Evolutionary conservation across 2,888 invertebrate species (phyloP), one percentile per base, ranked within the genome.

Genomic region (Drosophila colorata): DNA sequence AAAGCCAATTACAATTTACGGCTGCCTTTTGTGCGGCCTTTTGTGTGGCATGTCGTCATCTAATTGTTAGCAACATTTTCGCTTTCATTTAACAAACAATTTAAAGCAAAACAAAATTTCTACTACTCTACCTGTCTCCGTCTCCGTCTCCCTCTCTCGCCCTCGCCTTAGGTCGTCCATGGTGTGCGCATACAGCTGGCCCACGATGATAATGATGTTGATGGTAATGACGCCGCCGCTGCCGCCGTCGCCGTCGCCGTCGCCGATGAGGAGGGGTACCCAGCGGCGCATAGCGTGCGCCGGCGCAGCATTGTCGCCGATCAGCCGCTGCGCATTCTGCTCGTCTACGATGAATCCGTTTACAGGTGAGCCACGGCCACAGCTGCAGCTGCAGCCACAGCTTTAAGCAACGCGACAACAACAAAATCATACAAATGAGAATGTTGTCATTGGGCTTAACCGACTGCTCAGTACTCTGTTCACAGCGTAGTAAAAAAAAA

Each of bases 321-420:
- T 92, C 97, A 97, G 88, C 96, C 96, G 0, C 93, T 98, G 78
- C 94, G 97, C 89, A 97, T 98, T 87, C 94, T 97, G 72, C 94
- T 98, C 78, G 95, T 95, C 90, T 98, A 98, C 90, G 98, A 98
- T 90, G 95, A 96, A 79, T 97, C 97, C 89, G 97, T 98, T 47
- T 96, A 96, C 93, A 95, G 96, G 97, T 97, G 90, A 94, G 95
- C 91, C 52, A 31, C 16, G 38, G 35, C 14, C 14, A 44, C 31
- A 37, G 31, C 28, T 25, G 13, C 40, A 69, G 33, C n/a, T 28
- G 37, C 28, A 14, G 43, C 0, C 25, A 14, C 46, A 68, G 43
- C 23, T 43, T 41, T 14, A 13, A 14, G 40, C 13, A 13, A 13
- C 33, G 11, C 11, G 8, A 8, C 14, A 38, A 16, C 4, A 33